Base-by-base conservation (phyloP, 2,888 invertebrate genomes). In the Rhabditoides inermis region DNA sequence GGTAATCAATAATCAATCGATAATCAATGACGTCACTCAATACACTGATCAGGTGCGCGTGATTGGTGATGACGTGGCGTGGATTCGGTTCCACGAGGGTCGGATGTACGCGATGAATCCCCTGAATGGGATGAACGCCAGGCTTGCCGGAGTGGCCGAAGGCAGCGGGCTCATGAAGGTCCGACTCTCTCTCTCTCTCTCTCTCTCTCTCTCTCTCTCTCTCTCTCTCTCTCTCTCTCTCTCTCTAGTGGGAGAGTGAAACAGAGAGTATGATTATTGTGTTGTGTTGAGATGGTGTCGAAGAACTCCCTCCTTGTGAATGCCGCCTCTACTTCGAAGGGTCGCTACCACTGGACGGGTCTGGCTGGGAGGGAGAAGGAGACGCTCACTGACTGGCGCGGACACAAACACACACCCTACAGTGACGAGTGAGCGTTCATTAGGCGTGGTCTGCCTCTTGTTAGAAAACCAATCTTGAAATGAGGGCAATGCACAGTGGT, bases 11-110 rank as follows among this genome's bases (percentile, higher is more conserved):
- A 27, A 12, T 48, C 28, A 7, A n/a, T 41, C n/a, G n/a, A n/a
- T n/a, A n/a, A n/a, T n/a, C n/a, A n/a, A n/a, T n/a, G n/a, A 23
- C 20, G 12, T 22, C 12, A 20, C 12, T 7, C 35, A 12, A 12
- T 12, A n/a, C n/a, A 10, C 18, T 22, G 22, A 35, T 22, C 27
- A 57, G 53, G 28, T 61, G 10, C 45, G 78, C 20, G 77, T 78
- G 74, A 90, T 91, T 0, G 94, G 94, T 0, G 94, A 95, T 76
- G 94, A 95, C 74, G 95, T 95, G 65, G 91, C 92, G 0, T 95
- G 95, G 95, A 89, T 92, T 88, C 85, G 86, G 73, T 90, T 90
- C 65, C 48, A 48, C 22, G 80, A 86, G 18, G 94, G 94, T 0
- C 84, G 84, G 42, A 81, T 95, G 50, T 82, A 91, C 51, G 95